Conservation (phyloP, 2,888 invertebrate species). For the Mactromeris polynyma region DNA sequence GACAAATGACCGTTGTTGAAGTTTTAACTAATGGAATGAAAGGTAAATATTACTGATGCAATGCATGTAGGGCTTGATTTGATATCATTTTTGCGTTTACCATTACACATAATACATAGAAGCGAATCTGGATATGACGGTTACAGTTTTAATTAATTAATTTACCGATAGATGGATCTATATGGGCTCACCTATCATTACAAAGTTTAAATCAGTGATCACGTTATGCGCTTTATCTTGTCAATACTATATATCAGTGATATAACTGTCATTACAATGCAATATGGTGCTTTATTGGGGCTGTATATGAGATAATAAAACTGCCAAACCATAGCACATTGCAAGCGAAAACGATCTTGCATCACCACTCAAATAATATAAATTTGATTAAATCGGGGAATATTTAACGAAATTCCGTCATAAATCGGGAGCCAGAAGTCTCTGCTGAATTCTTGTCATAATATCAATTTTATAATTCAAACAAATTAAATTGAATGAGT, state of each 20-base stretch:
- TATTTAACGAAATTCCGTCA: neutral
- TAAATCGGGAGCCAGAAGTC: neutral
- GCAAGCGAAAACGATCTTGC: neutral
- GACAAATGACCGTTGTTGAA: too few species aligned
- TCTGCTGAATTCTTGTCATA: neutral
- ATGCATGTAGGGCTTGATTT: too few species aligned
- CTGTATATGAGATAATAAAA: neutral
- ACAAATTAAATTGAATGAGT: constrained; percentile 7
- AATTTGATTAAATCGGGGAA: constrained; percentile 8
- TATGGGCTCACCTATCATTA: neutral
- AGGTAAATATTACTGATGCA: too few species aligned
- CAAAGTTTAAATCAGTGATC: neutral
- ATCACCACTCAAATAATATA: neutral
- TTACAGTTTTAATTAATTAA: too few species aligned
- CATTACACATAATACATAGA: too few species aligned
- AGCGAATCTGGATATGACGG: too few species aligned
- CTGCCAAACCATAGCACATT: neutral
- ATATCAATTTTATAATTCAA: neutral
- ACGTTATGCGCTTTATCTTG: neutral
- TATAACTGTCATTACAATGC: neutral
- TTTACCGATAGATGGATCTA: too few species aligned
- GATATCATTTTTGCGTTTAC: too few species aligned
- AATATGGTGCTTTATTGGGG: neutral
- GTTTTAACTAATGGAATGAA: too few species aligned
- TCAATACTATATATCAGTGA: neutral